Evolutionary conservation across 2,797 vertebrate genomes (phyloP).

Genomic region (Mus minutoides): DNA sequence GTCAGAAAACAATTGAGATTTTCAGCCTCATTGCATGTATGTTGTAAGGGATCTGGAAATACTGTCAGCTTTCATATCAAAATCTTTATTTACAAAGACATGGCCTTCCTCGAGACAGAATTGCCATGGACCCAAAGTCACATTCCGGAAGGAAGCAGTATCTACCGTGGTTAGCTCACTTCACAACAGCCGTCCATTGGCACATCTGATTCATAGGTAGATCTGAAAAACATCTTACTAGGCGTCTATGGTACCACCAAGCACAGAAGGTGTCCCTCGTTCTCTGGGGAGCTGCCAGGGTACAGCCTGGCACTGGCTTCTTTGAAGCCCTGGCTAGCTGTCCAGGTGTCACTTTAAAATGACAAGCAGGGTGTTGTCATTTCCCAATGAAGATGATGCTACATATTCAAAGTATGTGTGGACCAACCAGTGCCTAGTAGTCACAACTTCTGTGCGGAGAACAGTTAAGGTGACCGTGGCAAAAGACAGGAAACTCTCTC

Average conservation of each 20-base stretch:
- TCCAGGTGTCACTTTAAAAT: conserved; percentile 44
- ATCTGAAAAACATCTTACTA: conserved; percentile 56
- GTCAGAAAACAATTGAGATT: conserved; percentile 29
- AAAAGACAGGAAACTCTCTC: background rate
- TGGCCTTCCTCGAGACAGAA: background rate
- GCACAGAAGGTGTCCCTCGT: background rate
- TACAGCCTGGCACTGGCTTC: background rate
- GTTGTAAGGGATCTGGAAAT: conserved; percentile 24
- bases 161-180: background rate
- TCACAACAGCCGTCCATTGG: background rate
- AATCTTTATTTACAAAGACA: conserved; percentile 7
- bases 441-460: background rate
- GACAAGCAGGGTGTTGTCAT: conserved; percentile 20
- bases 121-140: background rate
- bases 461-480: background rate
- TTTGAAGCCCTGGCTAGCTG: conserved; percentile 35
- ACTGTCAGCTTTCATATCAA: background rate
- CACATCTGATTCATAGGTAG: conserved; percentile 60
- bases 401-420: background rate
- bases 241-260: conserved; percentile 7
- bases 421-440: conserved; percentile 25
- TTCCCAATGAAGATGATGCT: background rate
- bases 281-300: conserved; percentile 44
- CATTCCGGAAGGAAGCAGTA: background rate
- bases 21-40: background rate